Evolutionary conservation across 2,797 vertebrate genomes (phyloP).

Genomic region (Enteromius mattozi): DNA sequence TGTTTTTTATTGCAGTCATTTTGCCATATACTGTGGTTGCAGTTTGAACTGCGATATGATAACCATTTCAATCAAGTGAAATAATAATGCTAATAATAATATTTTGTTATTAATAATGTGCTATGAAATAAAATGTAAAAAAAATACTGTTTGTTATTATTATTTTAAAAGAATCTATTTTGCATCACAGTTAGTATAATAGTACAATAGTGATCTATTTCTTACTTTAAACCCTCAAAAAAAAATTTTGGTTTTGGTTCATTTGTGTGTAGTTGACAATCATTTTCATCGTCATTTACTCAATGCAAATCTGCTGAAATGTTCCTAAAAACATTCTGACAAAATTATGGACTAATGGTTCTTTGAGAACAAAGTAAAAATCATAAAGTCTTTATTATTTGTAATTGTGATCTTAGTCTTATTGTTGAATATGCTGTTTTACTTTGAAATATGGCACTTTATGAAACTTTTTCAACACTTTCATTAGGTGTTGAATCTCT

Average conservation of each 20-base stretch:
- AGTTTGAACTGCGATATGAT: background rate
- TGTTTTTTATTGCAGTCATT: background rate
- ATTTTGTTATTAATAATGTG: background rate
- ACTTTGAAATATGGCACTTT: background rate
- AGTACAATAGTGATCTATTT: background rate
- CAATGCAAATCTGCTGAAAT: no score
- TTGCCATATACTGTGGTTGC: background rate
- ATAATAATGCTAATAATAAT: background rate
- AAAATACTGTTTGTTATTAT: background rate
- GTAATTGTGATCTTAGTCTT: background rate
- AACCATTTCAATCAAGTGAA: background rate
- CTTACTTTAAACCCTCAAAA: background rate
- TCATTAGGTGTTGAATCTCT: no score
- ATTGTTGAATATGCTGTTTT: background rate
- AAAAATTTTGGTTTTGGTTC: background rate
- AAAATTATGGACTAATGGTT: no score
- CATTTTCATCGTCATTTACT: background rate
- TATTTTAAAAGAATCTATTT: background rate
- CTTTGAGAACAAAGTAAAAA: no score
- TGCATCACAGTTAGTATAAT: no score
- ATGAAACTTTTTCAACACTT: no score
- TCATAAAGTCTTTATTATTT: background rate
- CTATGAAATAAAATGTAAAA: background rate
- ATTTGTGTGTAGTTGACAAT: background rate
- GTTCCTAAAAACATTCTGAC: no score